These are phyloP conservation scores for Parthenolecanium corni DNA, from an alignment of 2,888 invertebrate species.

Conservation along the genomic window DNA sequence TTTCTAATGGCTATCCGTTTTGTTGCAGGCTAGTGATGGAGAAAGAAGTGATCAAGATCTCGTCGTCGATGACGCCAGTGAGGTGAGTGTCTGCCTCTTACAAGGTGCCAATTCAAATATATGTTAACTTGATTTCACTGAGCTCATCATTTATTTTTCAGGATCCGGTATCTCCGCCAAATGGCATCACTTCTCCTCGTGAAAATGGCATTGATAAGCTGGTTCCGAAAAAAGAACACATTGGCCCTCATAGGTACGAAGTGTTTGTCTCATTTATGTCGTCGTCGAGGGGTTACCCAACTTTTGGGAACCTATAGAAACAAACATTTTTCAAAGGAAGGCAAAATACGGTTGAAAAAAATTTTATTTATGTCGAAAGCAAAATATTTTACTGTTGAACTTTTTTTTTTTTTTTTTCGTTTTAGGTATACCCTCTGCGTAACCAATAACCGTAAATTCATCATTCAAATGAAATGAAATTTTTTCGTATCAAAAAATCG, in stretches of 20 bases:
- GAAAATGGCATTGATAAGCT: conserved; percentile 76
- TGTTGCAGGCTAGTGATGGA: conserved; percentile 69
- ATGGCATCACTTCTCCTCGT: conserved; percentile 77
- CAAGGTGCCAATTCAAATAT: background rate
- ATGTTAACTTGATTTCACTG: background rate
- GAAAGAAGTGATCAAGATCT: conserved; percentile 83
- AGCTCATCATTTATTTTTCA: conserved; percentile 31
- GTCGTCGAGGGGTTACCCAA: too few species aligned
- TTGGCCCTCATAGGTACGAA: conserved; percentile 51
- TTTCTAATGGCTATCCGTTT: conserved; percentile 1
- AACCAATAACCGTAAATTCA: too few species aligned
- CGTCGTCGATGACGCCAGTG: conserved; percentile 89
- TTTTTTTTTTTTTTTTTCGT: too few species aligned
- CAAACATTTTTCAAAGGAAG: too few species aligned
- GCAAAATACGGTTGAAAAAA: too few species aligned
- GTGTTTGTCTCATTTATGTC: background rate
- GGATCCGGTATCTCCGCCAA: conserved; percentile 60
- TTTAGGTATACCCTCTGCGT: too few species aligned
- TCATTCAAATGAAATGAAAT: too few species aligned
- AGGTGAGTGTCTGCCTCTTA: conserved; percentile 38
- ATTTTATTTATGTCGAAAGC: too few species aligned
- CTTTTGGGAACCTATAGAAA: too few species aligned
- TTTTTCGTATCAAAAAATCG: too few species aligned
- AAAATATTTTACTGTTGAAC: too few species aligned
- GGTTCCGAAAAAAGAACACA: conserved; percentile 61